Percentiles rank a stretch among this genome's conserved stretches.
These are phyloP conservation scores for Xyrichtys novacula DNA, from an alignment of 2,797 vertebrate genomes.

Conservation along the genomic window DNA sequence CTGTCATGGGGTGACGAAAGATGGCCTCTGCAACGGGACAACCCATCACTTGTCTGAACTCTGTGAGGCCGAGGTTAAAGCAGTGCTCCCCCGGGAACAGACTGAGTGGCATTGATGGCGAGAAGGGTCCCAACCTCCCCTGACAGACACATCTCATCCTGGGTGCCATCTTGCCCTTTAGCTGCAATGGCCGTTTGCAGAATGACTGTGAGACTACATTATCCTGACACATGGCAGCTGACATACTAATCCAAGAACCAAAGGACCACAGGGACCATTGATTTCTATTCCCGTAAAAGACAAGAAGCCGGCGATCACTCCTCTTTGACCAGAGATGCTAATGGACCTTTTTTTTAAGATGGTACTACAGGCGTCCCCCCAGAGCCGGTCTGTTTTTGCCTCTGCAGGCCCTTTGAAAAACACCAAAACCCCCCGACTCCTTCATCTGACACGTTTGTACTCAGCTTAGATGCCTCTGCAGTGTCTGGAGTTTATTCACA, in stretches of 20 bases:
- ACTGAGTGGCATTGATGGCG: conserved; percentile 79
- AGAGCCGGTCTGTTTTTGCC: conserved; percentile 45
- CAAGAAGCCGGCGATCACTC: conserved; percentile 65
- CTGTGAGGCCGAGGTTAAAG: conserved; percentile 65
- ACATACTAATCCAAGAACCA: conserved; percentile 79
- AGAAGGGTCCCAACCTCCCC: conserved; percentile 77
- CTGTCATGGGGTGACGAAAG: conserved; percentile 68
- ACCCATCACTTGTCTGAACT: conserved; percentile 78
- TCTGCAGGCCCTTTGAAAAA: conserved; percentile 42
- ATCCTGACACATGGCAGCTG: conserved; percentile 72
- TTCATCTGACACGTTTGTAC: conserved; percentile 55
- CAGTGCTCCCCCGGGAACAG: conserved; percentile 52
- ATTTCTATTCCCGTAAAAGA: conserved; percentile 75
- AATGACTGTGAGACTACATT: conserved; percentile 54
- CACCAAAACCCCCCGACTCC: conserved; percentile 41
- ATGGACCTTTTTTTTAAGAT: conserved; percentile 74
- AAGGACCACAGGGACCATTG: conserved; percentile 74
- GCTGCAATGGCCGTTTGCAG: conserved; percentile 43
- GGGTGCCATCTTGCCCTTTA: conserved; percentile 59
- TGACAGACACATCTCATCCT: conserved; percentile 76
- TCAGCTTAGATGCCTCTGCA: conserved; percentile 15
- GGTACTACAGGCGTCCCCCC: conserved; percentile 57
- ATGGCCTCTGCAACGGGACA: conserved; percentile 62
- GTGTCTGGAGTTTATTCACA: conserved; percentile 30
- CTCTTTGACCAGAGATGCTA: conserved; percentile 65